Percentiles rank a stretch among this genome's conserved stretches.
phyloP scores from a whole-genome alignment of 2,113 vertebrate genomes.

The Chitala chitala region DNA sequence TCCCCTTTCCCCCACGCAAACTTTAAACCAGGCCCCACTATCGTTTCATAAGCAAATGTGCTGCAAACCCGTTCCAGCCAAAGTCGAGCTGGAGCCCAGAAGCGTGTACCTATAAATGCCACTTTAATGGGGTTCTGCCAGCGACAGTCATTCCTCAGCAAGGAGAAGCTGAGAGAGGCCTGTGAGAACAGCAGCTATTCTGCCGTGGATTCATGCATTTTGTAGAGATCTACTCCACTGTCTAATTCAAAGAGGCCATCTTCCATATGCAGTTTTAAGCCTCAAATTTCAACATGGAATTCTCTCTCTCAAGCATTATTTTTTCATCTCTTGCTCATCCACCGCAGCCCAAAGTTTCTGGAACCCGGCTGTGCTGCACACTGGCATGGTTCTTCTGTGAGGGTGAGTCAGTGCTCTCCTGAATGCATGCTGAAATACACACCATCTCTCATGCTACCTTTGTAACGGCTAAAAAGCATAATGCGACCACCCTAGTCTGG shows the following conservation, averaged over 20 bases:
- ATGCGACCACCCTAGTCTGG: no score
- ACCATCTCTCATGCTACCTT: no score
- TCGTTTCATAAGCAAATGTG: conserved; percentile 4
- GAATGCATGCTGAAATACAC: neutral
- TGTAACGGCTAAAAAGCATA: no score
- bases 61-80: neutral
- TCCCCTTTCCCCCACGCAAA: conserved; percentile 23
- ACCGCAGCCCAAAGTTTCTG: neutral
- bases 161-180: conserved; percentile 38
- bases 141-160: conserved; percentile 19
- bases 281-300: conserved; percentile 34
- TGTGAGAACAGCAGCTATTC: conserved; percentile 25
- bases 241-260: conserved; percentile 52
- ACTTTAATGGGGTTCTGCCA: neutral
- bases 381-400: conserved; percentile 10
- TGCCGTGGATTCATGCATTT: conserved; percentile 53
- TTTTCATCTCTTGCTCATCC: conserved; percentile 44
- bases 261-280: conserved; percentile 51
- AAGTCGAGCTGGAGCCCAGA: neutral
- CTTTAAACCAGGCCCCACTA: conserved; percentile 22
- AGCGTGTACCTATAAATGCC: neutral
- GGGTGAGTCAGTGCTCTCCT: conserved; percentile 2
- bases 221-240: conserved; percentile 44
- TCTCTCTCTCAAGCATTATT: conserved; percentile 44
- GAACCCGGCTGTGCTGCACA: conserved; percentile 2